Conservation (phyloP, 2,797 vertebrate genomes). For the Propithecus perrieri region DNA sequence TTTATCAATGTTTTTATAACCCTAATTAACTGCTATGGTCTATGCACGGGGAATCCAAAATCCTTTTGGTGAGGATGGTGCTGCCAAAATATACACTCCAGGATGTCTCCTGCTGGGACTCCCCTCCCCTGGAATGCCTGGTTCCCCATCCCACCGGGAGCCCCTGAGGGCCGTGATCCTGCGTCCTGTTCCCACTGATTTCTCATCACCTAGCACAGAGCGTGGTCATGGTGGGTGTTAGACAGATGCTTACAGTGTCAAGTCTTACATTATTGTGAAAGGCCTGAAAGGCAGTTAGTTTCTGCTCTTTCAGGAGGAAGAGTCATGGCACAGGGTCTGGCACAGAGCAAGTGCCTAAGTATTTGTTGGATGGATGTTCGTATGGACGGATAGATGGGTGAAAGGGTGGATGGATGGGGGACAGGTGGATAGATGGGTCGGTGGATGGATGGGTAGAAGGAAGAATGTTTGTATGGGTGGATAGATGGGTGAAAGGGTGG, state of each 20-base stretch:
- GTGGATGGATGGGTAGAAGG: too few relatives aligned
- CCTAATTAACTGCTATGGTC: slow-evolving; percentile 44
- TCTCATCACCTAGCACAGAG: neutral
- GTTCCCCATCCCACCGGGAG: neutral
- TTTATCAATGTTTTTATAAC: slow-evolving; percentile 3
- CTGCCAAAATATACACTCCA: neutral
- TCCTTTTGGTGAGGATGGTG: neutral
- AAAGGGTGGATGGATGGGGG: too few relatives aligned
- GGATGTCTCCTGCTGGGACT: neutral
- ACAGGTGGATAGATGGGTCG: too few relatives aligned
- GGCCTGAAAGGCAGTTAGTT: neutral
- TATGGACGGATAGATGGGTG: too few relatives aligned
- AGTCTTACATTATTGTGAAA: neutral
- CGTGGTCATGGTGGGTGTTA: neutral
- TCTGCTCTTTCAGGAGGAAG: neutral
- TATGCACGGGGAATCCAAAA: neutral
- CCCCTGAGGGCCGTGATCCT: neutral
- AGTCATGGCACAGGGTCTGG: neutral
- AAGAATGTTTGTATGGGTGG: too few relatives aligned
- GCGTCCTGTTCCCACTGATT: neutral
- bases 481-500: too few relatives aligned
- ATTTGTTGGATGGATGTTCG: neutral
- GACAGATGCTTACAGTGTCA: neutral
- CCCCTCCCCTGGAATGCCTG: neutral
- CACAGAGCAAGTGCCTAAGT: neutral